Percentiles rank a stretch among this genome's conserved stretches.
Evolutionary conservation across 2,113 vertebrate genomes (phyloP).

Genomic region (Cichladusa arquata): DNA sequence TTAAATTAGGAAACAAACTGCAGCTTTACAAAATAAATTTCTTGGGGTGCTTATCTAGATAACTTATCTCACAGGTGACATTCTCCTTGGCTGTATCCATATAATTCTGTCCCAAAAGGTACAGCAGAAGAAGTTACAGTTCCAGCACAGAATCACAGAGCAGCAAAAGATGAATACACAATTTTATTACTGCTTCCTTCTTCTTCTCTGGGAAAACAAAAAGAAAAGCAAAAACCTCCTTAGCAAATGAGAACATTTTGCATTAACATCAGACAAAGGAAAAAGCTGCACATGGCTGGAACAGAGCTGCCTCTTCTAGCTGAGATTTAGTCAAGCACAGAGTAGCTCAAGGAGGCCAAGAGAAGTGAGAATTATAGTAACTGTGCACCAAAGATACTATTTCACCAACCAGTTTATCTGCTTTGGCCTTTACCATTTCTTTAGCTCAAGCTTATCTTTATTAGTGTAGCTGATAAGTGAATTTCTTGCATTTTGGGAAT

Average conservation of each 20-base stretch:
- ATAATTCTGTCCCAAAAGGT: not conserved
- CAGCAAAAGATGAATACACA: not conserved
- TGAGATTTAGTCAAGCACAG: not conserved
- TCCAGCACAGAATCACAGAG: not conserved
- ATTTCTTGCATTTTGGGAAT: not conserved
- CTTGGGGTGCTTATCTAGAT: not conserved
- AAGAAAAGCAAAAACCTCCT: not conserved
- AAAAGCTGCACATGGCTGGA: not conserved
- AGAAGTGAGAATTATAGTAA: not conserved
- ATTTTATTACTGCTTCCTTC: not conserved
- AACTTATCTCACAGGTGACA: not conserved
- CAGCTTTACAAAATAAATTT: not conserved
- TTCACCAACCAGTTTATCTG: not conserved
- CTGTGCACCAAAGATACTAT: not conserved
- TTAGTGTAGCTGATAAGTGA: not conserved
- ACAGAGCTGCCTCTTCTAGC: not conserved
- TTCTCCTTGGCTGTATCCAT: not conserved
- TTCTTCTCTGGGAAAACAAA: not conserved
- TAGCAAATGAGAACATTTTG: not conserved
- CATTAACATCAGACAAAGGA: slow-evolving; percentile 6
- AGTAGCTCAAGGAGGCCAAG: not conserved
- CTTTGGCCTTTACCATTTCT: not conserved
- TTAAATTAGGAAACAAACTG: not conserved
- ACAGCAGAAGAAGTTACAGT: not conserved
- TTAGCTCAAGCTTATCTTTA: not conserved